Base-by-base conservation (phyloP, 2,888 invertebrate genomes). In the Harpalus rufipes region DNA sequence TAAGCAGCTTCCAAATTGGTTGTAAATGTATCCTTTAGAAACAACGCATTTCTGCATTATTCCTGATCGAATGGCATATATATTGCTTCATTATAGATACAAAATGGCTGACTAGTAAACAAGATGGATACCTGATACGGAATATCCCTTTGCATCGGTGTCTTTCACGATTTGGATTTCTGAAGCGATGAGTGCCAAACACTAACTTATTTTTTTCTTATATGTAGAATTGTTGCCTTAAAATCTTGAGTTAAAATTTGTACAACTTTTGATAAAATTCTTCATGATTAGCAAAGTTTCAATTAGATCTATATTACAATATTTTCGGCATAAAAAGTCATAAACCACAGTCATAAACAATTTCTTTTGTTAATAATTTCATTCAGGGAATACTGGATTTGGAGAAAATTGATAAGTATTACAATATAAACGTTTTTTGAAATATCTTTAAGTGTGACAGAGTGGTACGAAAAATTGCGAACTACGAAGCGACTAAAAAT, bases 141-240 rank as follows among this genome's bases (percentile, higher is more conserved):
- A 79, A 84, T 84, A 65, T 84, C 78, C 74, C 63, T 78, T 56
- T 78, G 63, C 84, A 84, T 84, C 41, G 83, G 68, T n/a, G 14
- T 76, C n/a, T 44, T 41, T 18, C 76, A 74, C 3, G 14, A 63
- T 81, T 14, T 41, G 44, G 8, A 25, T 63, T 8, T 25, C 63
- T 63, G 63, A 63, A 25, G 63, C 25, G 63, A 63, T 63, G 4
- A 18, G 7, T 21, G 18, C 7, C 63, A 63, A 21, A 41, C 18
- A 72, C 25, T 41, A 25, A 72, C 39, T 21, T 8, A 63, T 12
- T 65, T 68, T 39, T 14, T 68, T 68, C 39, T 32, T 12, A 8
- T 32, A 21, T 63, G 61, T 32, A 32, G 16, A 59, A 16, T 59
- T 59, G 16, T n/a, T 14, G 7, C 59, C 39, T 68, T 63, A 32